Conservation (phyloP, 2,888 invertebrate species). For the Drosophila engyochracea region DNA sequence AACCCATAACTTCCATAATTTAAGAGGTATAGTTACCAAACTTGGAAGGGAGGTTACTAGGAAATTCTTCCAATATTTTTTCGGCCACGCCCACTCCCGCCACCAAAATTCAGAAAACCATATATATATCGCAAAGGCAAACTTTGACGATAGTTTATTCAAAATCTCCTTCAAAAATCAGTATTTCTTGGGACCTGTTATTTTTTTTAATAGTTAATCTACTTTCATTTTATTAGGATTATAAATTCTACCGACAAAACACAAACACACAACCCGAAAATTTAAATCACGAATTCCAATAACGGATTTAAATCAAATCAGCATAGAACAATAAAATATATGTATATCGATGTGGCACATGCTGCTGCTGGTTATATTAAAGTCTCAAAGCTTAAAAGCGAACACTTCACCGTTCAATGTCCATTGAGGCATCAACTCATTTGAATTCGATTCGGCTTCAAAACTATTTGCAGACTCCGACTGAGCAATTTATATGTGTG, state of each 20-base stretch:
- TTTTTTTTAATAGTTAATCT: too few relatives aligned
- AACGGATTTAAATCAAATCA: not conserved
- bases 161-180: not conserved
- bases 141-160: not conserved
- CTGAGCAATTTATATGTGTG: not conserved
- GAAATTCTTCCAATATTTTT: too few relatives aligned
- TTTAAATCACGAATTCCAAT: not conserved
- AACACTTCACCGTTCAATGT: constrained; percentile 13
- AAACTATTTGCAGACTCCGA: constrained; percentile 52
- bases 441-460: constrained; percentile 63
- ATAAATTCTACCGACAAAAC: not conserved
- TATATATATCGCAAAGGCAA: not conserved
- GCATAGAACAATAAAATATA: constrained; percentile 1
- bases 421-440: constrained; percentile 40
- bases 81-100: too few relatives aligned
- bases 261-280: too few relatives aligned
- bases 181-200: too few relatives aligned
- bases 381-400: not conserved
- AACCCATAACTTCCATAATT: too few relatives aligned
- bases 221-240: not conserved
- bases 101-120: too few relatives aligned
- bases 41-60: too few relatives aligned
- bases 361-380: not conserved
- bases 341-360: constrained; percentile 2
- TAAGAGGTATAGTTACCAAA: too few relatives aligned